phyloP scores from a whole-genome alignment of 2,797 vertebrate genomes.

The Malurus leucopterus region DNA sequence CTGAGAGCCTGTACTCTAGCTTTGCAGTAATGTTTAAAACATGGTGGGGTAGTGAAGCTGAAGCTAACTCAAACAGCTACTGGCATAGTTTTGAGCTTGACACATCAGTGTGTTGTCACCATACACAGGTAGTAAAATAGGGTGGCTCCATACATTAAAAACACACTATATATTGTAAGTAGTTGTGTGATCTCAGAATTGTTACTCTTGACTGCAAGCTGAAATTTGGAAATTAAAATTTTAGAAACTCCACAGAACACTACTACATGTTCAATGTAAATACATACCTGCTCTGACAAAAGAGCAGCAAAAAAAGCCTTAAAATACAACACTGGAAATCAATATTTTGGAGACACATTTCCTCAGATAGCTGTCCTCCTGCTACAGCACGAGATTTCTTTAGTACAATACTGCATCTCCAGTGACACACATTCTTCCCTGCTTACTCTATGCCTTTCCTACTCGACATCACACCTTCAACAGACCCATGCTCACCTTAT shows the following conservation, averaged over 20 bases:
- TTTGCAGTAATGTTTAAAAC: background rate
- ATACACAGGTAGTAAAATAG: background rate
- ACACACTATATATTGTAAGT: background rate
- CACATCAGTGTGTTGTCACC: background rate
- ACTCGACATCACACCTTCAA: background rate
- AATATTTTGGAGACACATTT: background rate
- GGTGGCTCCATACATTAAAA: background rate
- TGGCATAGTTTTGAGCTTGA: background rate
- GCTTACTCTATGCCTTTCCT: background rate
- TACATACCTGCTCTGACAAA: background rate
- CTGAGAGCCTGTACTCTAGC: background rate
- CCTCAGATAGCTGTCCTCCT: background rate
- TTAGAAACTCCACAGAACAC: background rate
- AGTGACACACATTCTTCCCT: background rate
- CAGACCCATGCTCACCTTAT: background rate
- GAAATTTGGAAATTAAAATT: background rate
- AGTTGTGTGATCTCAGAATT: background rate
- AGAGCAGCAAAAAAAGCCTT: background rate
- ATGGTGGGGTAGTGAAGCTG: rapidly evolving
- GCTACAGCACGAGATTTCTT: background rate
- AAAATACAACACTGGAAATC: background rate
- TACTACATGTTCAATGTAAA: background rate
- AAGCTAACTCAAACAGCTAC: background rate
- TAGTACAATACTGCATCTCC: background rate
- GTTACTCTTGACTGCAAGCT: background rate